Base-by-base conservation (phyloP, 2,797 vertebrate species). In the Myotis pilosus region DNA sequence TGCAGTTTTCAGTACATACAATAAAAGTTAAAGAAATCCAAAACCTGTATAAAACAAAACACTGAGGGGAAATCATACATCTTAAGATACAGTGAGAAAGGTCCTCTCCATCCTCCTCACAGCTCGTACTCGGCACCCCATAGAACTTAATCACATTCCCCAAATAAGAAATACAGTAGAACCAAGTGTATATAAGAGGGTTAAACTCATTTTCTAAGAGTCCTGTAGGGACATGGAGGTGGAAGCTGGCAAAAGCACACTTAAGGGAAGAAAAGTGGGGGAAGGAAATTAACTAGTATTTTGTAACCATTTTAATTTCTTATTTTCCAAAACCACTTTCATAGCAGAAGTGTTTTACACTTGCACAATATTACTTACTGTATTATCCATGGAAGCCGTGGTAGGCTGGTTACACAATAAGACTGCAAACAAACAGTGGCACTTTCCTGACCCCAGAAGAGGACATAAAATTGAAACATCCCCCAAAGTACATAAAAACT, bases 361-460 rank as follows among this genome's bases (percentile, higher is more conserved):
- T 99, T 99, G 99, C 99, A 99, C 99, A 99, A 99, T 99, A 99
- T 98, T 98, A 99, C 99, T 98, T 98, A 99, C 99, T 99, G 99
- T 99, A 62, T 62, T 62, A 30, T 15, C 99, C 99, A 99, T 99
- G 98, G 97, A 98, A 98, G 98, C 98, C 98, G 97, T 82, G 98
- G 97, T 97, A 98, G 98, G 98, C 98, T 96, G 97, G 60, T 98
- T 98, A 98, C 98, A 98, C 98, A 98, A 98, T 97, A 98, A 98
- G 98, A 98, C 98, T 97, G 98, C 98, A 97, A 98, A 98, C 98
- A 98, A 98, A 97, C 98, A 98, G 97, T 97, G 98, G 98, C 97
- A 98, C 98, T 97, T 98, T 98, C 97, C 98, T 97, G 98, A 98
- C 97, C 97, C 97, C 98, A 98, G 98, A 96, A 98, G 98, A 98